These are phyloP conservation scores for Omphaloscelis lunosa DNA, from an alignment of 2,888 invertebrate genomes.

Conservation along the genomic window DNA sequence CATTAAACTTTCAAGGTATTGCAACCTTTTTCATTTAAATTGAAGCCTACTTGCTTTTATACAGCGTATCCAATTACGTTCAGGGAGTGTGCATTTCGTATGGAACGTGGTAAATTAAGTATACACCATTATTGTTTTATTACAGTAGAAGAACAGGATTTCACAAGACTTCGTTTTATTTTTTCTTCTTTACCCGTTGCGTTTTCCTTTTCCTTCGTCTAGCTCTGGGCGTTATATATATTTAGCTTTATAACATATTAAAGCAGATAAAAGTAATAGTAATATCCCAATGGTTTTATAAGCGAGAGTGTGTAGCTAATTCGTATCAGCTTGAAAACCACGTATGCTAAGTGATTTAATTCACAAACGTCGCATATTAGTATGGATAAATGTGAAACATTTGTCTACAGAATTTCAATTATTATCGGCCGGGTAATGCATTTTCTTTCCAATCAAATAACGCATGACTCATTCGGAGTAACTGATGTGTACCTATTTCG, in stretches of 20 bases:
- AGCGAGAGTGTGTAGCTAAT: conserved; percentile 32
- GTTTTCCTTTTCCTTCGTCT: conserved; percentile 49
- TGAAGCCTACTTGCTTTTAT: conserved; percentile 77
- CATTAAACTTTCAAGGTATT: conserved; percentile 79
- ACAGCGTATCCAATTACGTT: conserved; percentile 74
- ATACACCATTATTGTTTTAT: conserved; percentile 59
- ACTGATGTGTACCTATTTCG: conserved; percentile 81
- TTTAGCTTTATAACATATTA: conserved; percentile 58
- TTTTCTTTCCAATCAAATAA: conserved; percentile 66
- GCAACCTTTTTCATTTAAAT: conserved; percentile 76
- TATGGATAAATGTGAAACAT: conserved; percentile 36
- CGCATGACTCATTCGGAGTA: conserved; percentile 79
- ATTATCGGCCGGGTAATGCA: conserved; percentile 59
- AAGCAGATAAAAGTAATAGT: conserved; percentile 53
- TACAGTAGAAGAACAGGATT: conserved; percentile 44
- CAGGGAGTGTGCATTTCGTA: conserved; percentile 49
- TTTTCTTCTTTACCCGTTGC: conserved; percentile 58
- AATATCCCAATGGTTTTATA: conserved; percentile 52
- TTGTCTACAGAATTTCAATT: conserved; percentile 55
- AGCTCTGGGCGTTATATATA: conserved; percentile 48
- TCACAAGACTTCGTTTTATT: conserved; percentile 48
- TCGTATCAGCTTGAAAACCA: conserved; percentile 22
- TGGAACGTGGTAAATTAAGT: conserved; percentile 43
- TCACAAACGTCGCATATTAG: conserved; percentile 18
- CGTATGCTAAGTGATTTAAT: conserved; percentile 16